These are phyloP conservation scores for Amphipyra berbera DNA, from an alignment of 2,888 invertebrate species.

Conservation along the genomic window DNA sequence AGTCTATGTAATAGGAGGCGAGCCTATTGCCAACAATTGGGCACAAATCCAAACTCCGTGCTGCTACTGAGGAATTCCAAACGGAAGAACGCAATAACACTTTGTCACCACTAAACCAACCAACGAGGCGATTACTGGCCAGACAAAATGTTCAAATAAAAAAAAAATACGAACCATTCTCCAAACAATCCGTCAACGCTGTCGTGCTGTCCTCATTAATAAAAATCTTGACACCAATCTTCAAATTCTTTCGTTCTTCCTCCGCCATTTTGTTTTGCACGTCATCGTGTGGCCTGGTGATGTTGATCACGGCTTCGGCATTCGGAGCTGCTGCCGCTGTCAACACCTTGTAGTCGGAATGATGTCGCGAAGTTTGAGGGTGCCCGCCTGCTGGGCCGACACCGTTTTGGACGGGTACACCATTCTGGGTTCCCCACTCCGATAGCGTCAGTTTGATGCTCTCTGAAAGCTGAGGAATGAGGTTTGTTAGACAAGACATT, in stretches of 20 bases:
- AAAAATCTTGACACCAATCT: slow-evolving; percentile 96
- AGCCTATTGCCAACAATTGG: too few species aligned
- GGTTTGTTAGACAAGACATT: background rate
- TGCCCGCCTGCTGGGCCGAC: slow-evolving; percentile 60
- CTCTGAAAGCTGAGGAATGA: slow-evolving; percentile 81
- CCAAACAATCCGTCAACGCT: slow-evolving; percentile 92
- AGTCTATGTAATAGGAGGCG: too few species aligned
- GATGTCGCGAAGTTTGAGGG: slow-evolving; percentile 65
- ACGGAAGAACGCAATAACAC: too few species aligned
- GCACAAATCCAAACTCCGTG: too few species aligned
- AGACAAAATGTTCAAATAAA: background rate
- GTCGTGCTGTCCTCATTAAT: slow-evolving; percentile 92
- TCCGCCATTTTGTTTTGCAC: slow-evolving; percentile 91
- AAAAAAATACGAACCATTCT: slow-evolving; percentile 89
- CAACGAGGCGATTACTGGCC: too few species aligned
- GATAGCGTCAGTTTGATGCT: slow-evolving; percentile 86
- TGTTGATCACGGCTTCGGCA: slow-evolving; percentile 81
- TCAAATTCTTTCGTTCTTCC: slow-evolving; percentile 93
- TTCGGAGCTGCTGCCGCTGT: slow-evolving; percentile 66
- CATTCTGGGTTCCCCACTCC: slow-evolving; percentile 82
- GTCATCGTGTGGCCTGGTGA: slow-evolving; percentile 91
- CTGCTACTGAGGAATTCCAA: too few species aligned
- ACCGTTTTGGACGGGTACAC: slow-evolving; percentile 73
- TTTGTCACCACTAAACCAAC: too few species aligned
- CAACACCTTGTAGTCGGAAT: slow-evolving; percentile 79